Evolutionary conservation across 1,140 invertebrate species (phyloP).

Genomic region (Phortica variegata): DNA sequence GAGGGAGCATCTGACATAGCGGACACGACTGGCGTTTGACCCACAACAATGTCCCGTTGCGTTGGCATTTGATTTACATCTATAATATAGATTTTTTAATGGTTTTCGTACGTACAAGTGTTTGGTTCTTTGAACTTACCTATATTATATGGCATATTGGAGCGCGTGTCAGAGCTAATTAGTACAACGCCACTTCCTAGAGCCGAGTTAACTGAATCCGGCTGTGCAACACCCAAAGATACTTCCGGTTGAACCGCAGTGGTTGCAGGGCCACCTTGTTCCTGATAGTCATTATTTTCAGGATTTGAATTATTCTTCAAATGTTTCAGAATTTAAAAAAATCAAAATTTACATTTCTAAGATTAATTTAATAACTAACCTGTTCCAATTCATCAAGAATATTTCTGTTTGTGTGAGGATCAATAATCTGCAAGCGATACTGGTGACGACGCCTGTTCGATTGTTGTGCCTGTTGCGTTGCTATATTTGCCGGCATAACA

Average conservation of each 20-base stretch:
- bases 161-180: slow-evolving; percentile 18
- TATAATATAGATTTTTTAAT: slow-evolving; percentile 5
- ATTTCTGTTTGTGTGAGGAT: slow-evolving; percentile 46
- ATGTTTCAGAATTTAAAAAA: too few relatives aligned
- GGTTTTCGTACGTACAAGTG: neutral
- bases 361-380: slow-evolving; percentile 14
- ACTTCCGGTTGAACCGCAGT: slow-evolving; percentile 16
- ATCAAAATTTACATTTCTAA: neutral
- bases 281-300: slow-evolving; percentile 33
- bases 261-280: slow-evolving; percentile 15
- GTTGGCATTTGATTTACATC: slow-evolving; percentile 20
- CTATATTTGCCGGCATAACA: slow-evolving; percentile 29
- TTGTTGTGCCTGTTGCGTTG: slow-evolving; percentile 26
- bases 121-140: slow-evolving; percentile 6
- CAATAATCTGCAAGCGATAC: slow-evolving; percentile 44
- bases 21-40: slow-evolving; percentile 44
- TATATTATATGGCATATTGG: slow-evolving; percentile 19
- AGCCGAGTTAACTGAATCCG: slow-evolving; percentile 12
- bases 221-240: slow-evolving; percentile 16
- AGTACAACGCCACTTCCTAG: slow-evolving; percentile 11
- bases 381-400: slow-evolving; percentile 49
- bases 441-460: slow-evolving; percentile 33
- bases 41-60: slow-evolving; percentile 25
- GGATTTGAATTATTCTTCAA: slow-evolving; percentile 24
- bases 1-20: slow-evolving; percentile 52